These are phyloP conservation scores for Cheilosia vulpina DNA, from an alignment of 2,888 invertebrate genomes.

Conservation along the genomic window DNA sequence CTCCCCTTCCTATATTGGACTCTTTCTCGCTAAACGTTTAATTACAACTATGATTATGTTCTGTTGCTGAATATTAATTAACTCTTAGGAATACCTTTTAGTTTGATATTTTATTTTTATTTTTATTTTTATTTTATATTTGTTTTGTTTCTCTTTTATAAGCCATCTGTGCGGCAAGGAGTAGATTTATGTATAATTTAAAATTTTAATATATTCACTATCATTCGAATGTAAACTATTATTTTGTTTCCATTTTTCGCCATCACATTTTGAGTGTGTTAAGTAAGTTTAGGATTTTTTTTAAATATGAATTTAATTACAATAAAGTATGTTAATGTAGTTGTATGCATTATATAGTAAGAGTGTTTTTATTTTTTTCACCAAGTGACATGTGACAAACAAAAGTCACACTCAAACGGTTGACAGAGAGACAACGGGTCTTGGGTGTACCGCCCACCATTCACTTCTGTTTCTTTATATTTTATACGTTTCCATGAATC, in stretches of 20 bases:
- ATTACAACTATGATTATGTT: neutral
- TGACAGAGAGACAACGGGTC: too few species aligned
- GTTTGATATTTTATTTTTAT: conserved; percentile 15
- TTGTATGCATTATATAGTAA: conserved; percentile 54
- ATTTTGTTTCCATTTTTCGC: conserved; percentile 19
- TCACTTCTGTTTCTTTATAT: too few species aligned
- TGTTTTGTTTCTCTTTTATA: conserved; percentile 8
- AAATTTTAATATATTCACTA: conserved; percentile 39
- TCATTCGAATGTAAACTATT: conserved; percentile 24
- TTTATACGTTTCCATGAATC: too few species aligned
- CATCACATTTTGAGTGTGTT: conserved; percentile 22
- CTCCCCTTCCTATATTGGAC: neutral
- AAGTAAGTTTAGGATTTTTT: neutral
- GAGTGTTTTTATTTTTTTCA: neutral
- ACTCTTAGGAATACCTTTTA: neutral
- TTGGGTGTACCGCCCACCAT: too few species aligned
- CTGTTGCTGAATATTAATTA: conserved; percentile 11
- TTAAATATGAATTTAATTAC: conserved; percentile 44
- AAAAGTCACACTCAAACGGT: too few species aligned
- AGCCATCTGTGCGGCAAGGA: conserved; percentile 24
- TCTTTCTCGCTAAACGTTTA: neutral
- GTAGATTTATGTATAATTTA: conserved; percentile 36
- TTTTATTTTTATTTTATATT: conserved; percentile 12
- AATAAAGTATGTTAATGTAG: conserved; percentile 64
- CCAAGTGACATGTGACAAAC: too few species aligned